These are phyloP conservation scores for Oegoconia quadripuncta DNA, from an alignment of 2,888 invertebrate species.

Conservation along the genomic window DNA sequence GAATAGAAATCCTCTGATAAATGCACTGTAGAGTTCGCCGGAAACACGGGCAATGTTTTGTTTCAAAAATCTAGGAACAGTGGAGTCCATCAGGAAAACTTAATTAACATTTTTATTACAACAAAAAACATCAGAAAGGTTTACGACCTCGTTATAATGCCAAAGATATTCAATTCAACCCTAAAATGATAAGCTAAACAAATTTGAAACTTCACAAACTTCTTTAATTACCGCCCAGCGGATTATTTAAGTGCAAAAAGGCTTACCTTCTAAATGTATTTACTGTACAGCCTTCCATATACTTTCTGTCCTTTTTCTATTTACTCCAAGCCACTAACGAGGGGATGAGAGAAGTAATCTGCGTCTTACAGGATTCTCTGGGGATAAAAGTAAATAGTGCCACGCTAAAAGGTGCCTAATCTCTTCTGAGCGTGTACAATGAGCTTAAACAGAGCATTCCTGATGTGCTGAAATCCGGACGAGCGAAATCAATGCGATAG, in stretches of 20 bases:
- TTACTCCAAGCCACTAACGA: constrained; percentile 22
- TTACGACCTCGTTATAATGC: too few relatives aligned
- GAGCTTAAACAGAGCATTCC: constrained; percentile 57
- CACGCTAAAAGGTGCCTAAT: constrained; percentile 72
- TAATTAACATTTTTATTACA: too few relatives aligned
- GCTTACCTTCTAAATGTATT: neutral
- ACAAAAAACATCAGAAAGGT: too few relatives aligned
- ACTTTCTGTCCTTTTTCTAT: constrained; percentile 10
- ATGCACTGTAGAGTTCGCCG: too few relatives aligned
- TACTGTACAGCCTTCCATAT: neutral
- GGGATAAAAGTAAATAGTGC: constrained; percentile 60
- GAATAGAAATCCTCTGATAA: too few relatives aligned
- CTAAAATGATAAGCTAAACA: neutral
- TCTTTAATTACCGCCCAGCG: neutral
- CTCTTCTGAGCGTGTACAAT: constrained; percentile 60
- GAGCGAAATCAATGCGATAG: constrained; percentile 65
- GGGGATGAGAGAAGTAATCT: constrained; percentile 24
- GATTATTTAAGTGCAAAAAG: constrained; percentile 1
- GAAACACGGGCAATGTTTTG: too few relatives aligned
- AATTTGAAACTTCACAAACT: neutral
- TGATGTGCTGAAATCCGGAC: constrained; percentile 59
- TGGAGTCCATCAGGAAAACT: too few relatives aligned
- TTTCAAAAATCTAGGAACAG: too few relatives aligned
- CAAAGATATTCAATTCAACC: constrained; percentile 2
- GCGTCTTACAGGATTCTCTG: constrained; percentile 11